phyloP scores from a whole-genome alignment of 2,797 vertebrate species.

The Distichodus sexfasciatus region DNA sequence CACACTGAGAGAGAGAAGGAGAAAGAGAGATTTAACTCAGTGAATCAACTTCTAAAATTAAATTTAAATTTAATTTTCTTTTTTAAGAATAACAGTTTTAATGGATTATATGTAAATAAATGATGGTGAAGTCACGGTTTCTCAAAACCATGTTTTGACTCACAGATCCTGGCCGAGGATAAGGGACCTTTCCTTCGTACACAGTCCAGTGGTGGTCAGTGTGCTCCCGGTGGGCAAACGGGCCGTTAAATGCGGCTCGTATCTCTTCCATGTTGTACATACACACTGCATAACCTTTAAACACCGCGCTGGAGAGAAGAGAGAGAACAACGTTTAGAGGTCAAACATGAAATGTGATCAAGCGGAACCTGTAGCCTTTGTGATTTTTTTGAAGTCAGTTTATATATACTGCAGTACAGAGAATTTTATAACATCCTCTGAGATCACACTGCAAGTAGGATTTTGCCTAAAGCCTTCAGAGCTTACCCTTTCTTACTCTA shows the following conservation, averaged over 20 bases:
- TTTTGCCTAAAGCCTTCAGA: no score
- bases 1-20: conserved; percentile 77
- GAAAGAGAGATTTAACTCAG: background rate
- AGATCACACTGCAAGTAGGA: no score
- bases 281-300: conserved; percentile 93
- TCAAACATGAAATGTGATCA: background rate
- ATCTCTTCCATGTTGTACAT: conserved; percentile 94
- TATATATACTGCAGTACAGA: no score
- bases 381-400: no score
- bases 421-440: no score
- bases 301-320: conserved; percentile 71
- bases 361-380: no score
- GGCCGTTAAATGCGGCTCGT: conserved; percentile 91
- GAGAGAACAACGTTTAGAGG: background rate
- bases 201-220: conserved; percentile 92
- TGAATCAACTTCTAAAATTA: no score
- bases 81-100: background rate
- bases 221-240: conserved; percentile 88
- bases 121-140: no score
- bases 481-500: no score
- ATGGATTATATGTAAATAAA: background rate
- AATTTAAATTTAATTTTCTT: no score
- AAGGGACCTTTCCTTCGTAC: conserved; percentile 91
- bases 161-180: conserved; percentile 93
- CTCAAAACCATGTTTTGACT: conserved; percentile 71